Conservation (phyloP, 2,797 vertebrate species). For the Malacoctenus gilli region DNA sequence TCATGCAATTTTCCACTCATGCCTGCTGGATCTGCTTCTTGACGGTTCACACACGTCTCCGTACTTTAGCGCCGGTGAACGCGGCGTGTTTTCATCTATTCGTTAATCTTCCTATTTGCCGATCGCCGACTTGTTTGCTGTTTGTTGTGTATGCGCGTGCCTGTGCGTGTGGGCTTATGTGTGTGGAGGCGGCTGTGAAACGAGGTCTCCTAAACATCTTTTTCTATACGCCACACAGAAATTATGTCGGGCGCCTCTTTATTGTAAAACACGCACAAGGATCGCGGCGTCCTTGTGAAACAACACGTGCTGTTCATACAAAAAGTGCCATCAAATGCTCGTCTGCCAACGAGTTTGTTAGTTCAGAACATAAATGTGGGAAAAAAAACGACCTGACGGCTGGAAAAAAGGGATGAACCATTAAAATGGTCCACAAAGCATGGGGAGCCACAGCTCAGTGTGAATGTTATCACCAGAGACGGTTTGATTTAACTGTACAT, state of each 20-base stretch:
- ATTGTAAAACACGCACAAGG: constrained; percentile 4
- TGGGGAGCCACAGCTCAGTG: too few species aligned
- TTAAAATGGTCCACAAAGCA: neutral
- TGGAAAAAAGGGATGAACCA: neutral
- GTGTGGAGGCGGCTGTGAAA: constrained; percentile 4
- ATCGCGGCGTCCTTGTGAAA: constrained; percentile 6
- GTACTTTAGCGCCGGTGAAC: too few species aligned
- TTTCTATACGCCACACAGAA: neutral
- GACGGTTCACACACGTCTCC: too few species aligned
- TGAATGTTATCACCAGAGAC: too few species aligned
- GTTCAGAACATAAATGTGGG: neutral
- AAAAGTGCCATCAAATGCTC: neutral
- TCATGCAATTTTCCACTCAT: too few species aligned
- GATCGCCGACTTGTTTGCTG: neutral
- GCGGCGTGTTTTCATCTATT: too few species aligned
- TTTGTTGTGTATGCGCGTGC: too few species aligned
- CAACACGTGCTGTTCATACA: constrained; percentile 16
- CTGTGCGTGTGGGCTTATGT: neutral
- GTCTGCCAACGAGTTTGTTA: neutral
- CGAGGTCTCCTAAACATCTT: neutral
- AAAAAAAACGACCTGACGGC: neutral
- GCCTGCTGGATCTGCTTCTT: too few species aligned
- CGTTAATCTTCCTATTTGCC: too few species aligned
- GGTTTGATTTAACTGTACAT: neutral
- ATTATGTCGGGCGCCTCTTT: neutral